Evolutionary conservation across 2,888 invertebrate genomes (phyloP).

Genomic region (Pterobdella sp.): DNA sequence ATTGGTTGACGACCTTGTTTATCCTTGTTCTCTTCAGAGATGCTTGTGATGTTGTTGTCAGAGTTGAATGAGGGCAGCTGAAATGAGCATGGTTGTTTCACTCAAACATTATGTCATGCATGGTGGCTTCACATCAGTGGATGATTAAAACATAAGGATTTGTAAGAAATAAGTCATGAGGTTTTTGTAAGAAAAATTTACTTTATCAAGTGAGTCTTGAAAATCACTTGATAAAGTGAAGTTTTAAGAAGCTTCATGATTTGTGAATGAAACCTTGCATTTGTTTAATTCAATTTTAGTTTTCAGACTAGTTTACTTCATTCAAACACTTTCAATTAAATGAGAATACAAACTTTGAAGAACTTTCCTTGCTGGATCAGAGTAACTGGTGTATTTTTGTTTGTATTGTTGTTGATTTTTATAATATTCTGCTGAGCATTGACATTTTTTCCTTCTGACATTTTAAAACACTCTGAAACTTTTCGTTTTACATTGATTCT

Average conservation of each 20-base stretch:
- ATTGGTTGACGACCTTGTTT: constrained; percentile 23
- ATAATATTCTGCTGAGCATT: constrained; percentile 20
- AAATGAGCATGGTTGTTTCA: neutral
- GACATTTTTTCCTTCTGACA: constrained; percentile 24
- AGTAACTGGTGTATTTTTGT: constrained; percentile 26
- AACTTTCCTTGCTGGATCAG: constrained; percentile 27
- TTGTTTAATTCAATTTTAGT: no score
- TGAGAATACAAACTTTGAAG: constrained; percentile 19
- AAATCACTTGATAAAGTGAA: no score
- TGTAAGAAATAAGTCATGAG: no score
- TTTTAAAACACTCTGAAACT: constrained; percentile 14
- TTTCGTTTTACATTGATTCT: constrained; percentile 7
- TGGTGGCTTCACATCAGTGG: no score
- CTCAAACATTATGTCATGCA: no score
- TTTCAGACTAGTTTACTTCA: neutral
- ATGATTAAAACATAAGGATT: no score
- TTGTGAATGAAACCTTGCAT: no score
- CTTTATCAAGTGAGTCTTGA: no score
- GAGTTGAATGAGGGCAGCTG: constrained; percentile 12
- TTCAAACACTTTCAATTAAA: neutral
- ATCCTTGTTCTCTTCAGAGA: constrained; percentile 10
- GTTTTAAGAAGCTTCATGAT: no score
- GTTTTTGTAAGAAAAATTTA: no score
- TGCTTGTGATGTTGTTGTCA: neutral
- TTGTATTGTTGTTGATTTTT: constrained; percentile 20